phyloP scores from a whole-genome alignment of 2,888 invertebrate species.

The Phyllotreta striolata region DNA sequence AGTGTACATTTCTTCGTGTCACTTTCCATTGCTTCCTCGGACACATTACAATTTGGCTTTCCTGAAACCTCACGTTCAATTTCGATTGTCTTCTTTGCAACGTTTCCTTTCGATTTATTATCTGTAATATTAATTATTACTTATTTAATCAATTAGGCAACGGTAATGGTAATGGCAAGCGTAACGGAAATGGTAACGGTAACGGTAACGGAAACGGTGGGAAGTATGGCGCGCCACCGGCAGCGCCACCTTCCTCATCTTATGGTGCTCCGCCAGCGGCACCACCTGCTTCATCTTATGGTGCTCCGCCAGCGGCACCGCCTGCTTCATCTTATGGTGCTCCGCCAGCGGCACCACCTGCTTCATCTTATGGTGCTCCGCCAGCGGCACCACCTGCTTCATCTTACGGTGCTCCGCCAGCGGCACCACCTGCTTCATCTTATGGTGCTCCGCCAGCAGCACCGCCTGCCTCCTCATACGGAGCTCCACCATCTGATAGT shows the following conservation, averaged over 20 bases:
- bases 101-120: not conserved
- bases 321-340: constrained; percentile 52
- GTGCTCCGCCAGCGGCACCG: constrained; percentile 42
- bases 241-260: constrained; percentile 51
- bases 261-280: constrained; percentile 57
- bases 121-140: not conserved
- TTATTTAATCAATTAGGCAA: constrained; percentile 15
- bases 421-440: constrained; percentile 48
- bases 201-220: constrained; percentile 27
- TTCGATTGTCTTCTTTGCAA: constrained; percentile 34
- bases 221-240: no score
- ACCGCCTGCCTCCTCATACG: constrained; percentile 50
- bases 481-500: constrained; percentile 47
- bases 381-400: constrained; percentile 56
- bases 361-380: constrained; percentile 47
- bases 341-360: constrained; percentile 48
- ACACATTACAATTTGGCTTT: no score
- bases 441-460: constrained; percentile 40
- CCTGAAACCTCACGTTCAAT: no score
- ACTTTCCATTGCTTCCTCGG: no score
- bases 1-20: no score
- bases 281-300: constrained; percentile 47
- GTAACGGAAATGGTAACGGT: constrained; percentile 30
- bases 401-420: constrained; percentile 59
- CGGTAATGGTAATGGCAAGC: constrained; percentile 15